Conservation (phyloP, 1,140 invertebrate species). For the Zeugodacus cucurbitae region DNA sequence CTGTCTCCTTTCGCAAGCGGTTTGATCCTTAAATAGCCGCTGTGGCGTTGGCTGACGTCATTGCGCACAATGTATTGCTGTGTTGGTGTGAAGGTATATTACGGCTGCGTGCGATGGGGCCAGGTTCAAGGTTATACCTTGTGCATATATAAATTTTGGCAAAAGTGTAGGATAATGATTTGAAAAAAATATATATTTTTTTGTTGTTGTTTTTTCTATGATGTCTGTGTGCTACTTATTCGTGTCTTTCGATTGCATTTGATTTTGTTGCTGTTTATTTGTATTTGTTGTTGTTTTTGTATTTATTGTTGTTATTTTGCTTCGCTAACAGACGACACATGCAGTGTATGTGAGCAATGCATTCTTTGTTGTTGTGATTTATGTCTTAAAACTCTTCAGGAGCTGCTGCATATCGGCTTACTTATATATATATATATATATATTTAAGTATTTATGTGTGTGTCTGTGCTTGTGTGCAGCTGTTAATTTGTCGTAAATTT, state of each 20-base stretch:
- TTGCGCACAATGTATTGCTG: not conserved
- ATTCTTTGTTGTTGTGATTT: not conserved
- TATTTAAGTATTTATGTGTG: not conserved
- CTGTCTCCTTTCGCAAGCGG: not conserved
- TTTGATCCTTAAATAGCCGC: constrained; percentile 9
- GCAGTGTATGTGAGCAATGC: not conserved
- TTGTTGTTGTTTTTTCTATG: not conserved
- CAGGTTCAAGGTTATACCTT: constrained; percentile 1
- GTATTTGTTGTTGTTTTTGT: no score
- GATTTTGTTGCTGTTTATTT: not conserved
- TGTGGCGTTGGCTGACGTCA: not conserved
- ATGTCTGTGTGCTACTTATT: not conserved
- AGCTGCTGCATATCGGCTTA: not conserved
- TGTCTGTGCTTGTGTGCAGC: not conserved
- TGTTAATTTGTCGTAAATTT: not conserved
- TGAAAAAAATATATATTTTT: not conserved
- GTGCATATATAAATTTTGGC: constrained; percentile 5
- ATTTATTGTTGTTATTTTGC: not conserved
- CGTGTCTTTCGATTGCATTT: not conserved
- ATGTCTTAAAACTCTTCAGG: not conserved
- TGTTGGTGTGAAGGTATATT: not conserved
- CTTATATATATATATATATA: not conserved
- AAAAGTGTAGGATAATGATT: not conserved
- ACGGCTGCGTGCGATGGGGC: not conserved
- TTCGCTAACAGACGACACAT: not conserved